A percentile compares a stretch with the other conserved stretches of the same genome.
phyloP scores from a whole-genome alignment of 2,113 vertebrate genomes.

The Alosa alosa region DNA sequence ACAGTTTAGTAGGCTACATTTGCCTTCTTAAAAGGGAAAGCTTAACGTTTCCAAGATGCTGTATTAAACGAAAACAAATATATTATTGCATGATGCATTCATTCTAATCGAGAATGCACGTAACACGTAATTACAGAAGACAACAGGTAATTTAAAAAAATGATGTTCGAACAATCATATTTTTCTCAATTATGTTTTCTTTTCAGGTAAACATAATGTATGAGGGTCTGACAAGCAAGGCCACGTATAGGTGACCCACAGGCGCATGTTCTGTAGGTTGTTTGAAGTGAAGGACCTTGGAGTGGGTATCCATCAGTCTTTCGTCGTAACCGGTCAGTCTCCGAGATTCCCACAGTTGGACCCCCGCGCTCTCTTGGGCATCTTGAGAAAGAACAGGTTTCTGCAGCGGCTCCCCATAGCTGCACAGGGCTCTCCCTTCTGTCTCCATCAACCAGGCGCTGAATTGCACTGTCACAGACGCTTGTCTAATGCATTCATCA shows the following conservation, averaged over 20 bases:
- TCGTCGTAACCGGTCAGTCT: constrained; percentile 25
- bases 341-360: constrained; percentile 38
- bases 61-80: background rate
- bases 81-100: background rate
- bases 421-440: background rate
- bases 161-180: background rate
- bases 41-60: background rate
- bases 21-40: background rate
- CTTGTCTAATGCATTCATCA: constrained; percentile 38
- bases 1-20: background rate
- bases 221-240: constrained; percentile 5
- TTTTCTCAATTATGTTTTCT: constrained; percentile 3
- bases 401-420: constrained; percentile 29
- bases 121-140: background rate
- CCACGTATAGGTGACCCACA: constrained; percentile 11
- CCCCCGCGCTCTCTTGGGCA: constrained; percentile 31
- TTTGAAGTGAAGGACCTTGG: constrained; percentile 17
- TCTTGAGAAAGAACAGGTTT: constrained; percentile 52
- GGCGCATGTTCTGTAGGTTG: constrained; percentile 16
- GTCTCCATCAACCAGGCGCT: constrained; percentile 31
- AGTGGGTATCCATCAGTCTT: constrained; percentile 34
- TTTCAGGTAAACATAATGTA: constrained; percentile 10
- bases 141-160: background rate
- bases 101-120: background rate
- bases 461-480: constrained; percentile 32